These are phyloP conservation scores for Ammospiza maritima DNA, from an alignment of 2,797 vertebrate genomes.

Conservation along the genomic window DNA sequence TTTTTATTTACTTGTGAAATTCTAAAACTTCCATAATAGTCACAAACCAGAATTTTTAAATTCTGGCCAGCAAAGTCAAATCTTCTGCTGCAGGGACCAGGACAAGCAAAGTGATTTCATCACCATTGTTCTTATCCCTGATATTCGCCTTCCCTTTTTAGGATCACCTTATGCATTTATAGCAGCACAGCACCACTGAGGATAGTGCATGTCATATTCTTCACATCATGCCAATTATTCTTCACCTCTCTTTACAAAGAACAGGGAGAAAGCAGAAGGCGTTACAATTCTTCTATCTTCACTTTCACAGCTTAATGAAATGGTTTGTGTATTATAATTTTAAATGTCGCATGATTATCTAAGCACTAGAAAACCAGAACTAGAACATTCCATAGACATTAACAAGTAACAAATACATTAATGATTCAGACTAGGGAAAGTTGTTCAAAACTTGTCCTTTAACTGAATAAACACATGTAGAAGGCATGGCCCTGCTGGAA, in stretches of 20 bases:
- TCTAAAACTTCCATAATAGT: not conserved
- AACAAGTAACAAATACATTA: not conserved
- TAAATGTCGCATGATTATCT: not conserved
- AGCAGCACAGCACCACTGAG: not conserved
- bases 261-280: not conserved
- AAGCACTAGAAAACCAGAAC: not conserved
- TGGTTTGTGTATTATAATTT: not conserved
- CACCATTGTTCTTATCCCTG: not conserved
- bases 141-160: not conserved
- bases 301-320: not conserved
- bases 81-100: not conserved
- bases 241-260: not conserved
- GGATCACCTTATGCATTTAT: not conserved
- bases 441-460: not conserved
- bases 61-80: not conserved
- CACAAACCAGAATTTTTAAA: not conserved
- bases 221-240: not conserved
- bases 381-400: not conserved
- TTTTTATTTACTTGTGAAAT: not conserved
- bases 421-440: not conserved
- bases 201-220: not conserved
- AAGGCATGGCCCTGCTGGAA: not conserved
- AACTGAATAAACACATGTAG: not conserved
- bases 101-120: not conserved
- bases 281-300: not conserved